phyloP scores from a whole-genome alignment of 2,113 vertebrate genomes.

The Amphiprion percula region DNA sequence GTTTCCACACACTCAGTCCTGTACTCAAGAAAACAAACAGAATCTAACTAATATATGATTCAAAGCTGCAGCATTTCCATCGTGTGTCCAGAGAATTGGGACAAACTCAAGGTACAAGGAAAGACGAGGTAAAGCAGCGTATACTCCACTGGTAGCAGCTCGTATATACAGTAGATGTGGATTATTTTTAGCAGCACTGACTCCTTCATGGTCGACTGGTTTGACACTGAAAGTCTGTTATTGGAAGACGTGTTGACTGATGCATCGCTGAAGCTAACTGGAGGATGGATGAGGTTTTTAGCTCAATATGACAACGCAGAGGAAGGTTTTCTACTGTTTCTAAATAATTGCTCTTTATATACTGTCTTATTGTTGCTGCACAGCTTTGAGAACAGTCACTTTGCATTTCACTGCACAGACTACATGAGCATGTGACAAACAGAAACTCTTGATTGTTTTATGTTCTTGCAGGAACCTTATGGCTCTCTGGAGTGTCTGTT shows the following conservation, averaged over 20 bases:
- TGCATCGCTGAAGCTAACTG: neutral
- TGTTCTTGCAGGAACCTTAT: neutral
- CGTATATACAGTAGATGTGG: too few species aligned
- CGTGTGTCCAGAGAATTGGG: neutral
- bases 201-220: slow-evolving; percentile 26
- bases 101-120: slow-evolving; percentile 1
- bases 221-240: slow-evolving; percentile 28
- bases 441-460: neutral
- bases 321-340: neutral
- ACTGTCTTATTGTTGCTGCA: neutral
- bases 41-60: slow-evolving; percentile 4
- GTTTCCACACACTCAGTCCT: neutral
- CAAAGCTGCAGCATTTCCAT: slow-evolving; percentile 20
- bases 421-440: too few species aligned
- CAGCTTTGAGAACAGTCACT: too few species aligned
- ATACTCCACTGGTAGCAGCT: neutral
- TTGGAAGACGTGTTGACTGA: slow-evolving; percentile 25
- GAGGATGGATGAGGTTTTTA: neutral
- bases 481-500: neutral
- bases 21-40: slow-evolving; percentile 1
- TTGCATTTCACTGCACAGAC: too few species aligned
- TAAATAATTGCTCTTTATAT: neutral
- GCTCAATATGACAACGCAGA: neutral
- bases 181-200: slow-evolving; percentile 10
- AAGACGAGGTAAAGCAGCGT: neutral